Evolutionary conservation across 2,113 vertebrate species (phyloP).

Genomic region (Axis porcinus): DNA sequence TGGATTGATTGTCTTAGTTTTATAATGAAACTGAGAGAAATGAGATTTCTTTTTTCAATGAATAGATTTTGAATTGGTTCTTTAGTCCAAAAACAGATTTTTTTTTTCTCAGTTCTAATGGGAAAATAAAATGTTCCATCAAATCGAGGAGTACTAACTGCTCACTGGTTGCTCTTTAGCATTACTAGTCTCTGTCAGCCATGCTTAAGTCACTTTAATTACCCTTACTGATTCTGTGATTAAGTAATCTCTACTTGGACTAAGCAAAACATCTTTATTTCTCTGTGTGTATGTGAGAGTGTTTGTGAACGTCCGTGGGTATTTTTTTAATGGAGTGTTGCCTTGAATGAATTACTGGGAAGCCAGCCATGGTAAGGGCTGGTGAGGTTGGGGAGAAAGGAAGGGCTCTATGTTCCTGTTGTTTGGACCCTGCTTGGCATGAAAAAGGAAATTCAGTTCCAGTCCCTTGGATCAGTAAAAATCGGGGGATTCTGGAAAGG

Average conservation of each 20-base stretch:
- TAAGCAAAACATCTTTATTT: slow-evolving; percentile 11
- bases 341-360: slow-evolving; percentile 61
- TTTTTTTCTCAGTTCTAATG: neutral
- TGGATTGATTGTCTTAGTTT: slow-evolving; percentile 53
- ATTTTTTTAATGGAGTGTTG: neutral
- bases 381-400: slow-evolving; percentile 26
- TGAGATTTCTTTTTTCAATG: neutral
- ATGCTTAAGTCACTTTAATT: slow-evolving; percentile 48
- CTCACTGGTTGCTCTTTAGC: slow-evolving; percentile 14
- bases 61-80: slow-evolving; percentile 43
- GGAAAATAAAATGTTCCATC: slow-evolving; percentile 2
- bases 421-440: slow-evolving; percentile 39
- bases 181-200: slow-evolving; percentile 23
- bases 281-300: neutral
- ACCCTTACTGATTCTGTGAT: slow-evolving; percentile 50
- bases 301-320: neutral
- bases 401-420: slow-evolving; percentile 53
- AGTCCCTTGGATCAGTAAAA: slow-evolving; percentile 22
- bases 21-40: slow-evolving; percentile 48
- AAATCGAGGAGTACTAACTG: slow-evolving; percentile 43
- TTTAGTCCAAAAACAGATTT: neutral
- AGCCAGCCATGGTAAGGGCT: slow-evolving; percentile 31
- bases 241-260: slow-evolving; percentile 49
- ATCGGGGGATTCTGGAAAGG: slow-evolving; percentile 41
- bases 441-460: slow-evolving; percentile 46